Evolutionary conservation across 2,888 invertebrate genomes (phyloP), one percentile per base, ranked within the genome.

Genomic region (Idaea dimidiata): DNA sequence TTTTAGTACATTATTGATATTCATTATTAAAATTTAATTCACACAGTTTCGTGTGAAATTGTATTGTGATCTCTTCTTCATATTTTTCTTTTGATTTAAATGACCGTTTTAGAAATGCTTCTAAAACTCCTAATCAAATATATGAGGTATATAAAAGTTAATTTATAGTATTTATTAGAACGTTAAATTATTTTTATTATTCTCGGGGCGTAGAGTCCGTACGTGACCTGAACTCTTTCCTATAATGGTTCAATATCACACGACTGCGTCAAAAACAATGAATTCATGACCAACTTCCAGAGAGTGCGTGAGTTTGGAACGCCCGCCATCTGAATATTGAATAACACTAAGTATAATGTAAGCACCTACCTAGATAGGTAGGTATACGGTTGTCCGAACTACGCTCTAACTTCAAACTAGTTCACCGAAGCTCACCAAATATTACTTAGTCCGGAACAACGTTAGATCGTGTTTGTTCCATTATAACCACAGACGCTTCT

Each of bases 221-320:
- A 91, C 91, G 91, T 91, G 91, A 89, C 84, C 84, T 86, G 86
- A 87, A 88, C 88, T 86, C 87, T 88, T 90, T 87, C 80, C 84
- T 88, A 88, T 83, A 85, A 85, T 87, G 82, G 87, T 87, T 84
- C 85, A 86, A 88, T 90, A 89, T 87, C 87, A 87, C 86, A 85
- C 86, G 83, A 80, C 81, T 80, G 81, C 81, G 83, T 87, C 82
- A 86, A 84, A 89, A 89, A 91, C 89, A 91, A 91, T 90, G 86
- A 89, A 86, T 86, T 86, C 89, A 91, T 84, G 88, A 89, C 83
- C 86, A 88, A 87, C 85, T 87, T 82, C 85, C 85, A 85, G 70
- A 66, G 63, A 70, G 80, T 81, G 87, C 84, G 86, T 84, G 83
- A 80, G 86, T 80, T 79, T 70, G 74, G 72, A 74, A 81, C 77